These are phyloP conservation scores for Euplagia quadripunctaria DNA, from an alignment of 2,888 invertebrate species.

Conservation along the genomic window DNA sequence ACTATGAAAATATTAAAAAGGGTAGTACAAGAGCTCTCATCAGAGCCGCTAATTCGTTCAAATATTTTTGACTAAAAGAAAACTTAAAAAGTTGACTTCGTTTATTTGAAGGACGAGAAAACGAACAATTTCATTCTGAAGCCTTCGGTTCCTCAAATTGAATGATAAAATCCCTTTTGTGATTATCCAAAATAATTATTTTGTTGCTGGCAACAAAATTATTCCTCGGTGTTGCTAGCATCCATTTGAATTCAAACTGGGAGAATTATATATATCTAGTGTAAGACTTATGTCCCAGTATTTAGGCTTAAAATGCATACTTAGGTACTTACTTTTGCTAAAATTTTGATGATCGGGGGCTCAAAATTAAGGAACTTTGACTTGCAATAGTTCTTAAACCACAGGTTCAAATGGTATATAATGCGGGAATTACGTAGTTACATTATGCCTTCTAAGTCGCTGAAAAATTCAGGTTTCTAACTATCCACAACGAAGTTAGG, in stretches of 20 bases:
- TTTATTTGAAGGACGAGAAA: background rate
- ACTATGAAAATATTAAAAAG: background rate
- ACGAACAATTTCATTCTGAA: background rate
- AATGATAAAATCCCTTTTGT: background rate
- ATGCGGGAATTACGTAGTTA: too few species aligned
- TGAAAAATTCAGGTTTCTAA: too few species aligned
- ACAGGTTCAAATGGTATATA: too few species aligned
- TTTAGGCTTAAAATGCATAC: too few species aligned
- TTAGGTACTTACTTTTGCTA: too few species aligned
- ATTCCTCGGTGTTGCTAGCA: background rate
- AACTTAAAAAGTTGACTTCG: background rate
- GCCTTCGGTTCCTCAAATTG: fast-evolving
- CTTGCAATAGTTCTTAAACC: too few species aligned
- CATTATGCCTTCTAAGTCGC: too few species aligned
- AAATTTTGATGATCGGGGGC: too few species aligned
- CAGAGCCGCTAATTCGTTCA: background rate
- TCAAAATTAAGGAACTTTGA: too few species aligned
- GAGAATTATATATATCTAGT: background rate
- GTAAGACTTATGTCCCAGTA: too few species aligned
- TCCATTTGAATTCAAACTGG: background rate
- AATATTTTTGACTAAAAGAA: background rate
- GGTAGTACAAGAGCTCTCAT: background rate
- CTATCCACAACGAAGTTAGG: too few species aligned
- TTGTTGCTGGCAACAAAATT: background rate
- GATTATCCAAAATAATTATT: background rate